Evolutionary conservation across 2,888 invertebrate species (phyloP).

Genomic region (Andrena hattorfiana): DNA sequence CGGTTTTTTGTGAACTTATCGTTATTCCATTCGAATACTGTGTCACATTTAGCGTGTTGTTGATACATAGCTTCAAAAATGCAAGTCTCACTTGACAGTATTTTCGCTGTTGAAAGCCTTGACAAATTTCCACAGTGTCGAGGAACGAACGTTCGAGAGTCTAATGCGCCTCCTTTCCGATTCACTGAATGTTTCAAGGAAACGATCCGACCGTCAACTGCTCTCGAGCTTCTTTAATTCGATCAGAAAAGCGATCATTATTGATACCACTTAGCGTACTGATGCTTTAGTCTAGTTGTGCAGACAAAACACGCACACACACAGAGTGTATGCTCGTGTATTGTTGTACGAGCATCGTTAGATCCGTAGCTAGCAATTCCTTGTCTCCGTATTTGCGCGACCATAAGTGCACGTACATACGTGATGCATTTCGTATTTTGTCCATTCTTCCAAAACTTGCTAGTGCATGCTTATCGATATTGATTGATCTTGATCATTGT

Average conservation of each 20-base stretch:
- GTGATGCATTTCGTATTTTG: not conserved
- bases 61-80: not conserved
- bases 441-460: not conserved
- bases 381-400: not conserved
- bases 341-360: not conserved
- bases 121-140: not conserved
- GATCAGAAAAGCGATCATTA: slow-evolving; percentile 16
- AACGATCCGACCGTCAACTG: not conserved
- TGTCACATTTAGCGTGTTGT: not conserved
- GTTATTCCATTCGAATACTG: not conserved
- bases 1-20: not conserved
- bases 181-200: slow-evolving; percentile 11
- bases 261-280: slow-evolving; percentile 23
- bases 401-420: not conserved
- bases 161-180: not conserved
- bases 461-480: not conserved
- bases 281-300: not conserved
- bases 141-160: not conserved
- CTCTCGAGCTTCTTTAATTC: slow-evolving; percentile 20
- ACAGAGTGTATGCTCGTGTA: not conserved
- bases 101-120: not conserved
- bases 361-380: not conserved
- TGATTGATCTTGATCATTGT: not conserved
- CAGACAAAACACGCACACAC: too few relatives aligned
- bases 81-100: not conserved